These are phyloP conservation scores for Nomada flava DNA, from an alignment of 2,888 invertebrate genomes.

Conservation along the genomic window DNA sequence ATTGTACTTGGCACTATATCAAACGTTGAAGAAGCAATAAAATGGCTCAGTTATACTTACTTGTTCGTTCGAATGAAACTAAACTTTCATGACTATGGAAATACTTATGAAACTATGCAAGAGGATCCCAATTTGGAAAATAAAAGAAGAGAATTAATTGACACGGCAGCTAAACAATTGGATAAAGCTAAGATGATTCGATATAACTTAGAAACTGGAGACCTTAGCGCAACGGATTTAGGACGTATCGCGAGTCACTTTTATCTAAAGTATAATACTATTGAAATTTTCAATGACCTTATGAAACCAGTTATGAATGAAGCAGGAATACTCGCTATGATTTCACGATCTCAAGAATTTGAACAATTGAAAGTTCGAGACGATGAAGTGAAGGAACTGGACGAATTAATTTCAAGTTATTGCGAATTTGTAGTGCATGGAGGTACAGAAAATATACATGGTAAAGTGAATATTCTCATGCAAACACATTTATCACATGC, in stretches of 20 bases:
- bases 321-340: slow-evolving; percentile 94
- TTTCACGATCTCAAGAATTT: slow-evolving; percentile 97
- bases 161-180: slow-evolving; percentile 91
- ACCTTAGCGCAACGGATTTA: slow-evolving; percentile 93
- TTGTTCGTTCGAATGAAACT: slow-evolving; percentile 96
- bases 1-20: slow-evolving; percentile 97
- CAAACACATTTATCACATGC: slow-evolving; percentile 95
- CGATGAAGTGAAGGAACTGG: slow-evolving; percentile 96
- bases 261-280: slow-evolving; percentile 98
- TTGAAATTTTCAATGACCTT: slow-evolving; percentile 95
- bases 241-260: slow-evolving; percentile 99
- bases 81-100: slow-evolving; percentile 93
- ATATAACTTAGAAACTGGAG: slow-evolving; percentile 93
- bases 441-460: slow-evolving; percentile 95
- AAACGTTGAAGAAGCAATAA: slow-evolving; percentile 97
- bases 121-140: slow-evolving; percentile 92
- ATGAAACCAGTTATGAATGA: slow-evolving; percentile 93
- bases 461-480: slow-evolving; percentile 97
- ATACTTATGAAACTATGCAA: slow-evolving; percentile 87
- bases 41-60: slow-evolving; percentile 99
- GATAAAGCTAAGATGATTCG: slow-evolving; percentile 98
- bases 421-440: slow-evolving; percentile 93
- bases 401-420: slow-evolving; percentile 89
- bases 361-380: slow-evolving; percentile 98
- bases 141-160: slow-evolving; percentile 91